phyloP scores from a whole-genome alignment of 1,140 invertebrate species.

The Aphelinus certus region DNA sequence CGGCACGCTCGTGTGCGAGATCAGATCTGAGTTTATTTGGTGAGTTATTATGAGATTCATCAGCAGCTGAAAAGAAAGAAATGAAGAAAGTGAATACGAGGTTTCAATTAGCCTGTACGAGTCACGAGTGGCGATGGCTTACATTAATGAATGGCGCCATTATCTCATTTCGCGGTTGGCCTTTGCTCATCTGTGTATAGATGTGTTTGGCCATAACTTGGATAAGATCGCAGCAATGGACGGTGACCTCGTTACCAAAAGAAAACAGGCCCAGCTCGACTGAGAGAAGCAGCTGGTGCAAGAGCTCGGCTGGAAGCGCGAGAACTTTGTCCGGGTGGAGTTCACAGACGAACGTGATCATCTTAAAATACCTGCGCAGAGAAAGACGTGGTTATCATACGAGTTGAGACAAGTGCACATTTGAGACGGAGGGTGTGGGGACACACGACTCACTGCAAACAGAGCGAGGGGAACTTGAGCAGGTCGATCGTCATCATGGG shows the following conservation, averaged over 20 bases:
- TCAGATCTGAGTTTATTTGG: constrained; percentile 74
- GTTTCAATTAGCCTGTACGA: not conserved
- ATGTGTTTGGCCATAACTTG: constrained; percentile 66
- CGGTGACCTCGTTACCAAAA: constrained; percentile 73
- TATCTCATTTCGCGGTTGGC: constrained; percentile 64
- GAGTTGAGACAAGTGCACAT: too few relatives aligned
- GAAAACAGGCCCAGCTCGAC: constrained; percentile 76
- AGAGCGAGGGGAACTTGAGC: constrained; percentile 76
- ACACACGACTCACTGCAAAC: constrained; percentile 67
- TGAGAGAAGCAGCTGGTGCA: constrained; percentile 71
- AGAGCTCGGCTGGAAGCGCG: constrained; percentile 67
- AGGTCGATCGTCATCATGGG: constrained; percentile 81
- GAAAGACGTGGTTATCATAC: too few relatives aligned
- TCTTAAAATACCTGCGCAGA: constrained; percentile 64
- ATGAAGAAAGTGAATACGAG: too few relatives aligned
- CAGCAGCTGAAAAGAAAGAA: constrained; percentile 66
- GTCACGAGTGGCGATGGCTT: constrained; percentile 37
- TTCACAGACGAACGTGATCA: constrained; percentile 75
- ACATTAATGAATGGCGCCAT: constrained; percentile 77
- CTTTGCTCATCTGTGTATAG: constrained; percentile 54
- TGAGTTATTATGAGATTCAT: constrained; percentile 75
- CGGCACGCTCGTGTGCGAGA: constrained; percentile 71
- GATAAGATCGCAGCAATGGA: constrained; percentile 76
- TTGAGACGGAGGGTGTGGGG: too few relatives aligned
- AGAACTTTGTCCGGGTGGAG: constrained; percentile 73